A percentile compares a stretch with the other conserved stretches of the same genome.
phyloP scores from a whole-genome alignment of 2,113 vertebrate genomes.

The Aegotheles bennettii region DNA sequence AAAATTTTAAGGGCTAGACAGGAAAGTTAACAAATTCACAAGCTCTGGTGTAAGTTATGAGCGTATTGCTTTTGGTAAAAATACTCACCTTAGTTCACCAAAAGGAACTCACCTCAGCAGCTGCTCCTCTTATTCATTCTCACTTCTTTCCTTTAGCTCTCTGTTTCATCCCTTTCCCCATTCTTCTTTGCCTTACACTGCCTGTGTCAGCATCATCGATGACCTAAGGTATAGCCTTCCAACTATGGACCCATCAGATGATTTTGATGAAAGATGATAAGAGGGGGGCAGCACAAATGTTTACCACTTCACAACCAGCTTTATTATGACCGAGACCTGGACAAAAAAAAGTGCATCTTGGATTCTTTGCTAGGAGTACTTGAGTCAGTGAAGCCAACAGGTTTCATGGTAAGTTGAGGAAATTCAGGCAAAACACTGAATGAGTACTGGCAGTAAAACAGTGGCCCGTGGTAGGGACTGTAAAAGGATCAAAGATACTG shows the following conservation, averaged over 20 bases:
- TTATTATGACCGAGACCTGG: background rate
- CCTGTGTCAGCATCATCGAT: rapidly evolving
- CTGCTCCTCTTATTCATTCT: background rate
- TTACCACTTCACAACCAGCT: background rate
- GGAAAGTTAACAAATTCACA: background rate
- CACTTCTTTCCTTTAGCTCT: background rate
- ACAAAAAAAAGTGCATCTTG: background rate
- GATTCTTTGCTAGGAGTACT: background rate
- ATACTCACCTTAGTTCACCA: background rate
- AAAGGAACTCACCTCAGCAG: background rate
- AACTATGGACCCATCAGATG: background rate
- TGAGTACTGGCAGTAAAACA: background rate
- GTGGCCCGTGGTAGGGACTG: background rate
- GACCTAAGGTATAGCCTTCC: background rate
- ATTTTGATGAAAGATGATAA: background rate
- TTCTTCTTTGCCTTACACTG: background rate
- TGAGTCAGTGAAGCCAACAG: background rate
- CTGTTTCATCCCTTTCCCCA: background rate
- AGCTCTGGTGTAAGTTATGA: background rate
- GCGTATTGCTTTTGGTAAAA: background rate
- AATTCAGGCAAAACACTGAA: background rate
- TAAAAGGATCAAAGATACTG: background rate
- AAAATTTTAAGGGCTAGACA: background rate
- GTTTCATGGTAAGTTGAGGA: background rate
- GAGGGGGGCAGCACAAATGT: background rate